A percentile compares a stretch with the other conserved stretches of the same genome.
phyloP scores from a whole-genome alignment of 2,113 vertebrate species.

The Apus apus region DNA sequence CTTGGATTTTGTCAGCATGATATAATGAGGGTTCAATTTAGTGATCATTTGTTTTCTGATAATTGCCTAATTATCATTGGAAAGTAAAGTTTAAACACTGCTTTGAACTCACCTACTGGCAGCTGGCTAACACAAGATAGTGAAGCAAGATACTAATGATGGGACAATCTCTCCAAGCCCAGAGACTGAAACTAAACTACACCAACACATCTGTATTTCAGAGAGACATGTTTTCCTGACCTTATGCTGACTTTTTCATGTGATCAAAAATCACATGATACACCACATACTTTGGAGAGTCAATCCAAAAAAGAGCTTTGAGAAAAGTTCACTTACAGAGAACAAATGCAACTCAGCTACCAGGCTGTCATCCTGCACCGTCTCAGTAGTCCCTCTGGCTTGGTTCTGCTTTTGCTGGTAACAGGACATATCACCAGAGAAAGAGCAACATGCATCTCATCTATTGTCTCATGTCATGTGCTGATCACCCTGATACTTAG shows the following conservation, averaged over 20 bases:
- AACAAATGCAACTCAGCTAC: not conserved
- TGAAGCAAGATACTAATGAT: not conserved
- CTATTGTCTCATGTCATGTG: not conserved
- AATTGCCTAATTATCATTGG: not conserved
- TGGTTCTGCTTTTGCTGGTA: not conserved
- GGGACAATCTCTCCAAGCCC: not conserved
- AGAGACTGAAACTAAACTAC: not conserved
- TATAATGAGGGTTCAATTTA: not conserved
- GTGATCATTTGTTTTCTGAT: not conserved
- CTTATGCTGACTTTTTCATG: not conserved
- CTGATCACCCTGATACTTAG: not conserved
- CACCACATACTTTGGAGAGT: not conserved
- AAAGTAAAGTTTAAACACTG: not conserved
- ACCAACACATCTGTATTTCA: not conserved
- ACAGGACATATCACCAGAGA: not conserved
- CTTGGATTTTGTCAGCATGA: not conserved
- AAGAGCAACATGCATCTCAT: not conserved
- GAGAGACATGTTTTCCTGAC: not conserved
- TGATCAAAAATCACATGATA: not conserved
- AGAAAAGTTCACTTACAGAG: not conserved
- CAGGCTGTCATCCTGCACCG: accelerated
- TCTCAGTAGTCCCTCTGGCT: not conserved
- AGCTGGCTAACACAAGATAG: not conserved
- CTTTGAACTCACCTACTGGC: not conserved
- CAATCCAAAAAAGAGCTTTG: not conserved